A percentile compares a stretch with the other conserved stretches of the same genome.
Conservation (phyloP, 2,797 vertebrate genomes). For the Myotis planiceps region DNA sequence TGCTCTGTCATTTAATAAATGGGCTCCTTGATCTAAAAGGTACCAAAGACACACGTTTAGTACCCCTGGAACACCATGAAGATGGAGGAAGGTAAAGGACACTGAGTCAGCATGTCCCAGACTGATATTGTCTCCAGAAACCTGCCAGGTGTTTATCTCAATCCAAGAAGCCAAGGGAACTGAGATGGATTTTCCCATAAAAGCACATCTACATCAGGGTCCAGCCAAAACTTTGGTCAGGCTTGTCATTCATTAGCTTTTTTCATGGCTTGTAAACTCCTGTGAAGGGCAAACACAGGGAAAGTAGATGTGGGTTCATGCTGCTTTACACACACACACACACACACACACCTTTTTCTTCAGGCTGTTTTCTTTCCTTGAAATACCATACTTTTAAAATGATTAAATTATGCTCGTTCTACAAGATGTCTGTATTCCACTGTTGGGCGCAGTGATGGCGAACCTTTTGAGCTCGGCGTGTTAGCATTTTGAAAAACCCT, state of each 20-base stretch:
- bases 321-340: too few species aligned
- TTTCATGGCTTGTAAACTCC: not conserved
- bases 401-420: not conserved
- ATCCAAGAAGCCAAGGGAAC: not conserved
- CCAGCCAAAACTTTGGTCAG: not conserved
- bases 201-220: not conserved
- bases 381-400: not conserved
- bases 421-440: not conserved
- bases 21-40: not conserved
- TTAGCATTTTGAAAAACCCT: too few species aligned
- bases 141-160: not conserved
- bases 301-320: too few species aligned
- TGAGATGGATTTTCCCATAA: not conserved
- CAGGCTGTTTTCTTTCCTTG: not conserved
- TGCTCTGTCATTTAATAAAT: not conserved
- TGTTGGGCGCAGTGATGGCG: too few species aligned
- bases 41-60: rapidly evolving
- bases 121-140: not conserved
- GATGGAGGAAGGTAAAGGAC: not conserved
- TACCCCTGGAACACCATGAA: rapidly evolving
- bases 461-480: too few species aligned
- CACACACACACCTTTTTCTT: not conserved
- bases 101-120: rapidly evolving
- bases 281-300: rapidly evolving
- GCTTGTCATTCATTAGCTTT: not conserved